Evolutionary conservation across 2,797 vertebrate genomes (phyloP).

Genomic region (Macropus fuliginosus): DNA sequence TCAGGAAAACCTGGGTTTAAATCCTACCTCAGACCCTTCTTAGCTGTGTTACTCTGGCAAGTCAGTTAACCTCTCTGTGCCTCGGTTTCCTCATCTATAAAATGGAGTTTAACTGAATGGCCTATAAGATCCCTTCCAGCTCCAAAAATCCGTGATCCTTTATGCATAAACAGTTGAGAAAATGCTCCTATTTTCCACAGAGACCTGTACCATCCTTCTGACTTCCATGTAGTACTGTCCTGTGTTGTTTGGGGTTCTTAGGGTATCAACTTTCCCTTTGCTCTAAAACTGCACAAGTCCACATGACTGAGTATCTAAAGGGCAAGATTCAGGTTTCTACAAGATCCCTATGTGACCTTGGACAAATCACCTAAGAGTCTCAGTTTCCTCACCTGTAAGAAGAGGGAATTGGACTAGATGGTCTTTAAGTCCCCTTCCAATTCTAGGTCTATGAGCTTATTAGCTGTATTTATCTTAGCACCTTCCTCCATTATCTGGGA

Average conservation of each 20-base stretch:
- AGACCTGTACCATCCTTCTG: not conserved
- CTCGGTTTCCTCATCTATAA: not conserved
- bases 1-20: not conserved
- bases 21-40: not conserved
- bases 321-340: not conserved
- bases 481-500: not conserved
- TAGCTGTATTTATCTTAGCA: not conserved
- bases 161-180: not conserved
- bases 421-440: too few species aligned
- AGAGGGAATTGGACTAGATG: too few species aligned
- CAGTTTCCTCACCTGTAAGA: too few species aligned
- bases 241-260: not conserved
- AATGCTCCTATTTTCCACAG: not conserved
- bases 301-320: not conserved
- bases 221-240: not conserved
- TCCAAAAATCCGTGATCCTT: not conserved
- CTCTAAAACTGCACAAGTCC: not conserved
- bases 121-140: not conserved
- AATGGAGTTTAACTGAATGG: not conserved
- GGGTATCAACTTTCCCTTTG: not conserved
- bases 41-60: not conserved
- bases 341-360: not conserved
- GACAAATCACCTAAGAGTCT: not conserved
- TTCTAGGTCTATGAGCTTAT: too few species aligned
- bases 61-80: not conserved